Percentiles rank a stretch among this genome's conserved stretches.
phyloP scores from a whole-genome alignment of 2,888 invertebrate species.

The Cataglyphis albicans region DNA sequence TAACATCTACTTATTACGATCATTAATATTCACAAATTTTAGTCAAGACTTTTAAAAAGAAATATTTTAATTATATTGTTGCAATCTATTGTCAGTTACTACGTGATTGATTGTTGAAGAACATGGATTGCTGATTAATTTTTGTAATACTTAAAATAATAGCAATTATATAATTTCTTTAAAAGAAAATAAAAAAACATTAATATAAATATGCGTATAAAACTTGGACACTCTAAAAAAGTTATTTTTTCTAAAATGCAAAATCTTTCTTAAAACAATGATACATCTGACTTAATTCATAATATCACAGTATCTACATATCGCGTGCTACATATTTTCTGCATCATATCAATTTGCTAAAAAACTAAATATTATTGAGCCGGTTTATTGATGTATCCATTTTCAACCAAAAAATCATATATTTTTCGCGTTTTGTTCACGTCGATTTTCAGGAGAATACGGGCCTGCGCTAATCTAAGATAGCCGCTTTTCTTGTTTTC shows the following conservation, averaged over 20 bases:
- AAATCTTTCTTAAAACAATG: conserved; percentile 22
- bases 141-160: not conserved
- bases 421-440: conserved; percentile 97
- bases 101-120: not conserved
- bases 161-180: not conserved
- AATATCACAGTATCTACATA: conserved; percentile 62
- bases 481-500: conserved; percentile 93
- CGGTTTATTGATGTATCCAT: conserved; percentile 91
- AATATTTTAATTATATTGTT: not conserved
- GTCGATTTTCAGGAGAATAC: conserved; percentile 95
- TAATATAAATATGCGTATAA: not conserved
- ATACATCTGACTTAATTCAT: conserved; percentile 40
- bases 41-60: not conserved
- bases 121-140: not conserved
- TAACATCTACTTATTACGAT: not conserved
- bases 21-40: not conserved
- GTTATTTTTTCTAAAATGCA: conserved; percentile 14
- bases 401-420: conserved; percentile 91
- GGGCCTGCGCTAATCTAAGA: conserved; percentile 92
- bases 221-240: not conserved
- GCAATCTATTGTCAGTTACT: not conserved
- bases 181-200: not conserved
- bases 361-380: conserved; percentile 48
- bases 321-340: not conserved
- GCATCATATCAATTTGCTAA: not conserved